Percentiles rank a stretch among this genome's conserved stretches.
phyloP scores from a whole-genome alignment of 2,797 vertebrate species.

The Heterohyrax brucei region DNA sequence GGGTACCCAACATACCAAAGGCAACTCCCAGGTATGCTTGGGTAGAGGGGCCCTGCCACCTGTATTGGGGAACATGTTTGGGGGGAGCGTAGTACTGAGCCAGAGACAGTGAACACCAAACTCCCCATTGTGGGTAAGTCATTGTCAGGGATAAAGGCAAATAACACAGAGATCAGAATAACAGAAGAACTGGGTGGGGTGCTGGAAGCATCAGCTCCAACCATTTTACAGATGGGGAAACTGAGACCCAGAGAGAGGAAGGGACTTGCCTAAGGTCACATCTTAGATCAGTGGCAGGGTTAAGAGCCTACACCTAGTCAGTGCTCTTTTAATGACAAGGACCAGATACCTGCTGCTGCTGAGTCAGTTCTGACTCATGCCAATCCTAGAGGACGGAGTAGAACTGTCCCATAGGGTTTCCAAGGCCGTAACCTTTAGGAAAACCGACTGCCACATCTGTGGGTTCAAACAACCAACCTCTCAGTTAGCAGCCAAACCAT shows the following conservation, averaged over 20 bases:
- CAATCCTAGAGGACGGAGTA: not conserved
- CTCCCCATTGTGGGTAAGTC: not conserved
- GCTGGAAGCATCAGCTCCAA: not conserved
- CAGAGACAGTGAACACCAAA: not conserved
- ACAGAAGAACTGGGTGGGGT: too few relatives aligned
- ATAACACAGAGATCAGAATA: not conserved
- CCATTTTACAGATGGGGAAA: not conserved
- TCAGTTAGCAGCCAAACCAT: not conserved
- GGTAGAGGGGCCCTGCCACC: not conserved
- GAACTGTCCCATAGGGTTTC: not conserved
- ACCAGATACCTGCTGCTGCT: not conserved
- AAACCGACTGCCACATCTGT: not conserved
- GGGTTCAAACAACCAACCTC: not conserved
- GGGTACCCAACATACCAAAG: not conserved
- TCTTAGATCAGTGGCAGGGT: not conserved
- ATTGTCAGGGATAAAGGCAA: not conserved
- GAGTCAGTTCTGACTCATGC: too few relatives aligned
- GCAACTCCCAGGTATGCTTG: not conserved
- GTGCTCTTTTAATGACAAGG: not conserved
- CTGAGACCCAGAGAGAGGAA: not conserved
- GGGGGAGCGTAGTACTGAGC: not conserved
- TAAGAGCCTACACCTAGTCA: not conserved
- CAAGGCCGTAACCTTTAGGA: not conserved
- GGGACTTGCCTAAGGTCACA: not conserved
- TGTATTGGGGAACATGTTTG: not conserved